Evolutionary conservation across 37 sponge, comb jelly and placozoan species (phyloP).

Genomic region (Haliclona indistincta): DNA sequence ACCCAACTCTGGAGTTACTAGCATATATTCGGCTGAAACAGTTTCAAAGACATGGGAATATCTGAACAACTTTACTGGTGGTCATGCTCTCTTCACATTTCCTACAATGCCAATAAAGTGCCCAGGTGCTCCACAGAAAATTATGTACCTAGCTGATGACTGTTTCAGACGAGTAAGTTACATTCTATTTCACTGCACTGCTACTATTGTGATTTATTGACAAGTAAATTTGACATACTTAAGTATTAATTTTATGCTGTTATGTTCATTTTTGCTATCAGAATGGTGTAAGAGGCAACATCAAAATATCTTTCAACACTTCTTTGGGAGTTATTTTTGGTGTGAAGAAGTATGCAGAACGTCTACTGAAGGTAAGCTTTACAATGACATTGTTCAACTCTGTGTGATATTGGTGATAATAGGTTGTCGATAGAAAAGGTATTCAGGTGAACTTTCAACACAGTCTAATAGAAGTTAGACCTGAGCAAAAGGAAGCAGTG

Average conservation of each 20-base stretch:
- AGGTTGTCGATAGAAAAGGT: constrained; percentile 56
- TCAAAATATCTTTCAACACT: constrained; percentile 70
- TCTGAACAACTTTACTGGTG: constrained; percentile 60
- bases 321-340: constrained; percentile 87
- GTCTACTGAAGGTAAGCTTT: constrained; percentile 40
- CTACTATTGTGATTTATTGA: not conserved
- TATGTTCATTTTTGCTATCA: constrained; percentile 14
- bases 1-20: constrained; percentile 51
- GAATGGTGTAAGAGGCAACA: constrained; percentile 69
- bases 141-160: constrained; percentile 94
- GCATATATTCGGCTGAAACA: constrained; percentile 52
- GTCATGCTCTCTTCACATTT: constrained; percentile 86
- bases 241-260: not conserved
- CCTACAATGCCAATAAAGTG: constrained; percentile 91
- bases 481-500: constrained; percentile 61
- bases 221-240: too few relatives aligned
- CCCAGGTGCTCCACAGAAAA: constrained; percentile 96
- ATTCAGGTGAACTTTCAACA: constrained; percentile 61
- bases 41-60: constrained; percentile 67
- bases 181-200: not conserved
- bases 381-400: not conserved
- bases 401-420: not conserved
- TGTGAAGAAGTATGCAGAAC: constrained; percentile 88
- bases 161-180: constrained; percentile 70
- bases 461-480: constrained; percentile 63